Percentiles rank a stretch among this genome's conserved stretches.
Evolutionary conservation across 2,888 invertebrate species (phyloP).

Genomic region (Norana najaformis): DNA sequence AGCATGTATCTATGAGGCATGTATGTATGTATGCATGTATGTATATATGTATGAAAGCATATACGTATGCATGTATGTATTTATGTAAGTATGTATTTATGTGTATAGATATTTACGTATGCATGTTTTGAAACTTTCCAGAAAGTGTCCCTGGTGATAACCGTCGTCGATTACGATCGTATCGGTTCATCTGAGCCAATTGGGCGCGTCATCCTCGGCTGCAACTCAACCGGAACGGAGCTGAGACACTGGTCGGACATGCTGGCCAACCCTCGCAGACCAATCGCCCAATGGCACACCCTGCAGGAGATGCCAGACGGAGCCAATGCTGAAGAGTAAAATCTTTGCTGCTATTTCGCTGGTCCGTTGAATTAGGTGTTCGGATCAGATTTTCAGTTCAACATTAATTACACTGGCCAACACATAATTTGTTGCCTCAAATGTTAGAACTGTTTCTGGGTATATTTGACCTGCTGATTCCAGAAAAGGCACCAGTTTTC

Average conservation of each 20-base stretch:
- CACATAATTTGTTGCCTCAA: too few species aligned
- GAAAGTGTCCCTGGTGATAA: conserved; percentile 98
- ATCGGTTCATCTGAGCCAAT: conserved; percentile 99
- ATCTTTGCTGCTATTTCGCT: not conserved
- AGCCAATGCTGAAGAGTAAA: conserved; percentile 14
- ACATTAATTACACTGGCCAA: not conserved
- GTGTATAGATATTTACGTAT: not conserved
- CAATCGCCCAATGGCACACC: conserved; percentile 99
- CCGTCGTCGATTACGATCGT: conserved; percentile 99
- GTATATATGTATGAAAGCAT: not conserved
- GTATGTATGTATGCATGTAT: not conserved
- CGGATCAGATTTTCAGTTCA: not conserved
- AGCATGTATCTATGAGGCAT: not conserved
- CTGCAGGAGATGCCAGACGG: conserved; percentile 89
- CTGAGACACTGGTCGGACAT: conserved; percentile 99
- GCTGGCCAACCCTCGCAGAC: conserved; percentile 97
- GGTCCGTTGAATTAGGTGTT: too few species aligned
- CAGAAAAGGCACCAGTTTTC: too few species aligned
- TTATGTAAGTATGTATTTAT: not conserved
- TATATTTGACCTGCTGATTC: too few species aligned
- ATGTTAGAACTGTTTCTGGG: too few species aligned
- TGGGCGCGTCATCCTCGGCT: conserved; percentile 88
- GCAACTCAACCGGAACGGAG: conserved; percentile 98
- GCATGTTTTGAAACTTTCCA: conserved; percentile 66
- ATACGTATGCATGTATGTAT: not conserved